Evolutionary conservation across 1,140 invertebrate species (phyloP).

Genomic region (Globodera rostochiensis): DNA sequence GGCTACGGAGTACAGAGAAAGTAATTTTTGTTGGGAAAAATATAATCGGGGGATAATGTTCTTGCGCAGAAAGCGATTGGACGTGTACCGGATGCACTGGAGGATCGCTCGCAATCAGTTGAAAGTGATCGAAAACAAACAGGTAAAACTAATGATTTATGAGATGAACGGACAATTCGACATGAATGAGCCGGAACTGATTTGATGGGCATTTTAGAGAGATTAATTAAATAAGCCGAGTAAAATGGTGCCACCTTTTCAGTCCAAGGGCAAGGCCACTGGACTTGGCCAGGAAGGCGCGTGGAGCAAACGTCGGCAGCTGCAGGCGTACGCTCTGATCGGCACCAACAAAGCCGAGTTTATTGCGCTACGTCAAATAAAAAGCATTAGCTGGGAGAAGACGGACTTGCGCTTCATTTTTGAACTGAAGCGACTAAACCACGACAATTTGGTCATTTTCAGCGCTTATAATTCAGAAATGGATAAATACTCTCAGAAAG

Average conservation of each 20-base stretch:
- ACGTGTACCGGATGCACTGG: conserved; percentile 54
- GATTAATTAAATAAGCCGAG: background rate
- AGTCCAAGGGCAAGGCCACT: conserved; percentile 49
- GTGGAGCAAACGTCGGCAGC: conserved; percentile 47
- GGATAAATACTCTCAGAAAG: too few species aligned
- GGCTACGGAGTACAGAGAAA: conserved; percentile 44
- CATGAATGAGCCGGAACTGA: background rate
- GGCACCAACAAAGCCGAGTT: conserved; percentile 58
- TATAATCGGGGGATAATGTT: background rate
- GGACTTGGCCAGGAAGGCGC: conserved; percentile 31
- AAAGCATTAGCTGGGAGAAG: conserved; percentile 50
- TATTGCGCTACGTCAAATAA: conserved; percentile 49
- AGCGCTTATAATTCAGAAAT: too few species aligned
- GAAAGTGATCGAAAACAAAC: conserved; percentile 56
- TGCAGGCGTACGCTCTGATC: conserved; percentile 55
- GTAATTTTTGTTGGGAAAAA: conserved; percentile 17
- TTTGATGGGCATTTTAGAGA: conserved; percentile 8
- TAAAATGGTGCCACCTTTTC: conserved; percentile 9
- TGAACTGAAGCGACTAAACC: conserved; percentile 47
- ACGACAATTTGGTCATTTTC: conserved; percentile 50
- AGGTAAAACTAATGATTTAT: conserved; percentile 25
- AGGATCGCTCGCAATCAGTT: conserved; percentile 40
- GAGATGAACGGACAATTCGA: background rate
- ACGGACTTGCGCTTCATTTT: conserved; percentile 52
- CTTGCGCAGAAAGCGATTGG: conserved; percentile 46